Evolutionary conservation across 64 coral and sea anemone species (phyloP), one percentile per base, ranked within the genome.

Genomic region (Montipora cactus): DNA sequence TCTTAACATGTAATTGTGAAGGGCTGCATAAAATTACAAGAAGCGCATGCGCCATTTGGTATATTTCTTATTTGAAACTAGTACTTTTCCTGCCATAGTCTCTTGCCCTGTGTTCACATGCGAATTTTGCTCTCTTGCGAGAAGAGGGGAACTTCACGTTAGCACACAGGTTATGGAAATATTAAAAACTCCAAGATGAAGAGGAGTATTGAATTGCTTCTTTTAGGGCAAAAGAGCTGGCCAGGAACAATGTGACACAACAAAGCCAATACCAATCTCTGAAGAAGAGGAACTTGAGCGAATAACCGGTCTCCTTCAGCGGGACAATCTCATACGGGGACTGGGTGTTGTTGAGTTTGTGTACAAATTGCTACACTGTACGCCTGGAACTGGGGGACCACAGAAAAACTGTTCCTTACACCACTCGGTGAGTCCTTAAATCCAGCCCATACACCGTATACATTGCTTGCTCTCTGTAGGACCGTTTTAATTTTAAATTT

Each of bases 281-380:
- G 95, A 96, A 50, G 91, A 96, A 23, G 95, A 96, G 47, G 95
- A 96, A 67, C 91, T 96, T 4, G 95, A 96, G 51, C 53, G 95
- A 90, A 91, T 96, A 81, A 96, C 95, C 10, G 74, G 52, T 69
- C 81, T 96, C 13, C 59, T 96, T 7, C 95, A 96, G 64, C 74
- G 95, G 28, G 95, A 96, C 51, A 96, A 96, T 77, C 91, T 96
- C 44, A 87, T 96, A 59, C 59, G 95, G 52, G 92, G 92, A 10
- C 22, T 94, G 14, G 95, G 95, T 8, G 88, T 96, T 49, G 89
- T 96, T 4, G 95, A 96, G 49, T 96, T 96, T 81, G 98, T 99
- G 3, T 96, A 99, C 53, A 99, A 95, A 44, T 86, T 99, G 13
- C 77, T 99, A 53, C 98, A 99, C n/a, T 99, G 98, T 81, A 99